Evolutionary conservation across 2,888 invertebrate species (phyloP).

Genomic region (Cotesia congregata): DNA sequence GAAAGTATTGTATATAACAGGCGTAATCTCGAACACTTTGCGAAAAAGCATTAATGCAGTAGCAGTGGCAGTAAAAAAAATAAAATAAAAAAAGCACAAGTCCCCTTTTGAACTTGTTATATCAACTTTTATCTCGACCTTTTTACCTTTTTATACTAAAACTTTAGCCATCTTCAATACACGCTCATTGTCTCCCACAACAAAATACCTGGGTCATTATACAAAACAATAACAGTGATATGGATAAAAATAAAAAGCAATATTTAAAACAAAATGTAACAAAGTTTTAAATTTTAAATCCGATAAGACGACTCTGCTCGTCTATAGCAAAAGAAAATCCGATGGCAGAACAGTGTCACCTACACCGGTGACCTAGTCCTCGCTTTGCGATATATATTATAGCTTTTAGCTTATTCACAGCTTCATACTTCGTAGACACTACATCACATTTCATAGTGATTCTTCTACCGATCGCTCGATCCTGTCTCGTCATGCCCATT

Average conservation of each 20-base stretch:
- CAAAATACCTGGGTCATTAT: background rate
- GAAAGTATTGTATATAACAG: slow-evolving; percentile 23
- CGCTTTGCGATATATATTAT: background rate
- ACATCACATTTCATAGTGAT: no score
- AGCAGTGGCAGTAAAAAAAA: slow-evolving; percentile 2
- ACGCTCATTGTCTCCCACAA: background rate
- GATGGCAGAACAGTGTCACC: background rate
- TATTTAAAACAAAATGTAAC: background rate
- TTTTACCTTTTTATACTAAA: background rate
- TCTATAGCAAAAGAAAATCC: slow-evolving; percentile 12
- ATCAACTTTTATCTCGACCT: background rate
- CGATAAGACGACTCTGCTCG: background rate
- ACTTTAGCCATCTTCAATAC: background rate
- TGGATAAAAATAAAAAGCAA: background rate
- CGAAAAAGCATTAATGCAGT: slow-evolving; percentile 14
- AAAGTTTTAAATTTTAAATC: background rate
- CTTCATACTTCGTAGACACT: slow-evolving; percentile 1
- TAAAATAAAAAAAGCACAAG: background rate
- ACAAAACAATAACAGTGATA: background rate
- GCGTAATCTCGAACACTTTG: slow-evolving; percentile 14
- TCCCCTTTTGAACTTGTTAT: background rate
- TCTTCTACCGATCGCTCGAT: slow-evolving; percentile 2
- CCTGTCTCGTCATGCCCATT: slow-evolving; percentile 31
- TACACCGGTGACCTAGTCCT: background rate
- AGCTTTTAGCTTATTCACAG: background rate